Evolutionary conservation across 2,888 invertebrate genomes (phyloP).

Genomic region (Cephus nigrinus): DNA sequence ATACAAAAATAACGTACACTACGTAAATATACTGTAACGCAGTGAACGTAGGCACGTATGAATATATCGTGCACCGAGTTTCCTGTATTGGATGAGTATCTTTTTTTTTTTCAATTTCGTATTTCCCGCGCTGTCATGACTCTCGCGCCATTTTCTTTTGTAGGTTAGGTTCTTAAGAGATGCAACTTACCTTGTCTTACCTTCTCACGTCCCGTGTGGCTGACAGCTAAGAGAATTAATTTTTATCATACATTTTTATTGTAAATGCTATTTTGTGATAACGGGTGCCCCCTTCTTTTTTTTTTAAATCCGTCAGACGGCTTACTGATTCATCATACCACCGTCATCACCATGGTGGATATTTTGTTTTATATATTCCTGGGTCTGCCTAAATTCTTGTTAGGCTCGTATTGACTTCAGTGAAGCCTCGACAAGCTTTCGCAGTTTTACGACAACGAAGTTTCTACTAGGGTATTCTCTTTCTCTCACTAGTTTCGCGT

Average conservation of each 20-base stretch:
- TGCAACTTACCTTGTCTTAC: neutral
- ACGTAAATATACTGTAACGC: neutral
- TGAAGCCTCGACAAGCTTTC: neutral
- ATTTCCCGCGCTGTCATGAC: neutral
- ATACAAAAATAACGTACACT: neutral
- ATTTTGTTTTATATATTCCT: neutral
- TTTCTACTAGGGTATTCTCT: neutral
- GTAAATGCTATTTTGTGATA: neutral
- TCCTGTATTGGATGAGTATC: neutral
- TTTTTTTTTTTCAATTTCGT: neutral
- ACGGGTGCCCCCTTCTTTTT: neutral
- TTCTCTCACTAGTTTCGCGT: neutral
- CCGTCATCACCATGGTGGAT: neutral
- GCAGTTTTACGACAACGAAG: neutral
- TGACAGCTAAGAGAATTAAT: neutral
- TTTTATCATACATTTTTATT: neutral
- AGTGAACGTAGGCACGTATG: neutral
- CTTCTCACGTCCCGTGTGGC: neutral
- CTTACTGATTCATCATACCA: neutral
- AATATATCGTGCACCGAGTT: neutral
- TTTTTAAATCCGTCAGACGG: neutral
- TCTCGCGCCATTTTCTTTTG: neutral
- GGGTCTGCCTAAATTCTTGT: neutral
- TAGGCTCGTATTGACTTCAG: neutral
- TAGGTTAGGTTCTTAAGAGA: neutral